Evolutionary conservation across 2,888 invertebrate species (phyloP), one percentile per base, ranked within the genome.

Genomic region (Protodeltote pygarga): DNA sequence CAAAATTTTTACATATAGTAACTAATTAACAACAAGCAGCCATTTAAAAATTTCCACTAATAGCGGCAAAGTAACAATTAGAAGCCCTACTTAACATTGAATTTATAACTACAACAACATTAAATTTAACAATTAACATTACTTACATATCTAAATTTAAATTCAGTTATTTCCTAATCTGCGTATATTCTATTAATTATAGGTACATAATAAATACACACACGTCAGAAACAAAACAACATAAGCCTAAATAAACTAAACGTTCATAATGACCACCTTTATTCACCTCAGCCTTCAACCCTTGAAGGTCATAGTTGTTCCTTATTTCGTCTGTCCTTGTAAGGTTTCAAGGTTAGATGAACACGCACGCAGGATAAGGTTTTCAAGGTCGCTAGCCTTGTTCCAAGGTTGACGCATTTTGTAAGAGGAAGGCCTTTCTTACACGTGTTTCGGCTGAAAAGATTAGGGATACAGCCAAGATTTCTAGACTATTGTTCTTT

Each of bases 301-400:
- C 19, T 8, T 1, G 35, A 60, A 58, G 38, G 51, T 44, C n/a
- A n/a, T n/a, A 29, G 14, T 24, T 42, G 32, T 17, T 49, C 21
- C 41, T 15, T 29, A 19, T 8, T 25, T 5, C 2, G 20, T 32
- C 32, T 52, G 29, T 32, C 69, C 60, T 49, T 65, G 48, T 5
- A 35, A 16, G 1, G 32, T 13, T 21, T 44, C 51, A 52, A 65
- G 69, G 68, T 49, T 42, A 14, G 3, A 4, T 1, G 5, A 33
- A 41, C 69, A 62, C 38, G 53, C 51, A 14, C 37, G 5, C 9
- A 20, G 34, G 50, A 58, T 42, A 61, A 68, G 61, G 58, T 13
- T 46, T 62, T 50, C 58, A 59, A 5, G 49, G 62, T 27, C 25
- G 16, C n/a, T 41, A 13, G 17, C 11, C 25, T 49, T 28, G 16